These are phyloP conservation scores for Tridacna gigas DNA, from an alignment of 2,888 invertebrate species.

Conservation along the genomic window DNA sequence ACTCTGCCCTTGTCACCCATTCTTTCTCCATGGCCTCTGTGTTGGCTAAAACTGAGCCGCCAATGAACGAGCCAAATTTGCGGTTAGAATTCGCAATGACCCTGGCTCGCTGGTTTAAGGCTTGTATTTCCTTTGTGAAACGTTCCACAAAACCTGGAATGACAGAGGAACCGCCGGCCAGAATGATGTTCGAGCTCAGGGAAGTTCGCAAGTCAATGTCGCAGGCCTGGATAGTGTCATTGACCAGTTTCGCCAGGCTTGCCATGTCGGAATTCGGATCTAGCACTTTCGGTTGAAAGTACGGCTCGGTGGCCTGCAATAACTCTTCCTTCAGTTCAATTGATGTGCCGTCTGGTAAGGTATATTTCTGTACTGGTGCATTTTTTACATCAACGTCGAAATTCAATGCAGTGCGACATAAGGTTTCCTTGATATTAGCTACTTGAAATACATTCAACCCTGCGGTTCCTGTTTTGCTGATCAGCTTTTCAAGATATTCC, in stretches of 20 bases:
- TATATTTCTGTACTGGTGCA: not conserved
- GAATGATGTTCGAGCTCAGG: slow-evolving; percentile 6
- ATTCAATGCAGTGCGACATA: slow-evolving; percentile 9
- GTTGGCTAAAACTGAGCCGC: slow-evolving; percentile 18
- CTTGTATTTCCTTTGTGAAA: slow-evolving; percentile 9
- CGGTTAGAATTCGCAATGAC: slow-evolving; percentile 4
- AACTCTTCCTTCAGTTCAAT: not conserved
- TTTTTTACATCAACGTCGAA: not conserved
- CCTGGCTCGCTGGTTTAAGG: not conserved
- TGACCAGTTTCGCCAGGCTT: not conserved
- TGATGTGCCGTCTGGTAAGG: slow-evolving; percentile 16
- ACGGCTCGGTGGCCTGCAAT: not conserved
- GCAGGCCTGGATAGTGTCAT: slow-evolving; percentile 2
- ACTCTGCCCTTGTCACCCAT: slow-evolving; percentile 25
- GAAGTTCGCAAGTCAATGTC: slow-evolving; percentile 5
- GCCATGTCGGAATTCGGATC: not conserved
- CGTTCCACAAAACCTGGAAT: slow-evolving; percentile 27
- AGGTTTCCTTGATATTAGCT: slow-evolving; percentile 8
- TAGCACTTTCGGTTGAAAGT: slow-evolving; percentile 13
- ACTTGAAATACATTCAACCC: not conserved
- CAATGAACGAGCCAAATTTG: slow-evolving; percentile 4
- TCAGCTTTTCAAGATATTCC: not conserved
- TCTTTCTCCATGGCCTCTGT: not conserved
- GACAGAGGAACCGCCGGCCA: slow-evolving; percentile 13
- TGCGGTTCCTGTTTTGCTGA: not conserved